Conservation (phyloP, 2,888 invertebrate species). For the Troides oblongomaculatus region DNA sequence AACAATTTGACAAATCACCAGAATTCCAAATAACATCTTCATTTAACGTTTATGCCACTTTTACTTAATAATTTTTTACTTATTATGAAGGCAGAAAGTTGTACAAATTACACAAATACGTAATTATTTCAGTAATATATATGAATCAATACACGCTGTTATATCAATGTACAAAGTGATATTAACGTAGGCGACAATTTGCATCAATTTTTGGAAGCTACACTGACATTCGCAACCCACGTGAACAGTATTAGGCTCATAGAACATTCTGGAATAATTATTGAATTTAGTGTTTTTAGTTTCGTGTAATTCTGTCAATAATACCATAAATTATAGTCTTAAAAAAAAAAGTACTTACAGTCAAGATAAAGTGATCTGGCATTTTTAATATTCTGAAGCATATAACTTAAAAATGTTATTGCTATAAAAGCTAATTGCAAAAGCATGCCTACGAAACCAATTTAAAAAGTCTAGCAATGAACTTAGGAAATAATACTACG, state of each 20-base stretch:
- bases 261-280: slow-evolving; percentile 6
- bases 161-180: not conserved
- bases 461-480: too few relatives aligned
- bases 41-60: not conserved
- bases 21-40: not conserved
- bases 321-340: not conserved
- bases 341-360: not conserved
- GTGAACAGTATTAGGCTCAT: slow-evolving; percentile 11
- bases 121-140: not conserved
- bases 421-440: too few relatives aligned
- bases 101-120: not conserved
- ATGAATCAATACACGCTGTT: not conserved
- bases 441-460: too few relatives aligned
- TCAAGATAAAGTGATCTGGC: not conserved
- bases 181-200: slow-evolving; percentile 32
- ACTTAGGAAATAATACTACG: too few relatives aligned
- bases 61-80: not conserved
- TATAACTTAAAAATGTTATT: too few relatives aligned
- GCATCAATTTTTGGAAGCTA: slow-evolving; percentile 33
- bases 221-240: slow-evolving; percentile 32
- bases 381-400: too few relatives aligned
- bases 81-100: not conserved
- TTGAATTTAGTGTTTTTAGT: slow-evolving; percentile 2
- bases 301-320: not conserved
- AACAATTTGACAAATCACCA: not conserved